A percentile compares a stretch with the other conserved stretches of the same genome.
These are phyloP conservation scores for Dinocampus coccinellae DNA, from an alignment of 2,888 invertebrate genomes.

Conservation along the genomic window DNA sequence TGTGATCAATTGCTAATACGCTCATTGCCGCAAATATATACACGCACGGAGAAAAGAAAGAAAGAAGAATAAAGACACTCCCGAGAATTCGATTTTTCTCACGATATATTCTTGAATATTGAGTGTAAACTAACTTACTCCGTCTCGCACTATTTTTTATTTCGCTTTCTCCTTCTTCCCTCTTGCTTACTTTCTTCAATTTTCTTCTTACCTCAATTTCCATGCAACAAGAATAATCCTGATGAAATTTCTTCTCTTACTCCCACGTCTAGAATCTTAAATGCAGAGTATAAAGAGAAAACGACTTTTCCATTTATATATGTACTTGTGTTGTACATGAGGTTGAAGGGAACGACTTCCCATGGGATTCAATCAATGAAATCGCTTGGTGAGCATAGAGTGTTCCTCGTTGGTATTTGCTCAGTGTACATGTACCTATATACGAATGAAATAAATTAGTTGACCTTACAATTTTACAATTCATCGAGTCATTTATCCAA, in stretches of 20 bases:
- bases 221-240: constrained; percentile 21
- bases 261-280: not conserved
- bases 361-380: constrained; percentile 22
- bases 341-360: not conserved
- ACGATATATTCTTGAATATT: constrained; percentile 10
- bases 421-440: not conserved
- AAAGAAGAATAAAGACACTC: not conserved
- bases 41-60: not conserved
- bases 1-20: constrained; percentile 36
- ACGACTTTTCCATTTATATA: constrained; percentile 4
- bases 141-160: not conserved
- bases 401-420: constrained; percentile 10
- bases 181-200: constrained; percentile 10
- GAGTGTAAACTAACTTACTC: constrained; percentile 2
- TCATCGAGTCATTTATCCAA: not conserved
- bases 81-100: constrained; percentile 14
- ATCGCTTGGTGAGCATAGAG: constrained; percentile 13
- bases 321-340: not conserved
- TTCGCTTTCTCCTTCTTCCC: too few species aligned
- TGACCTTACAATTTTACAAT: not conserved
- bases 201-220: not conserved
- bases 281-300: constrained; percentile 9
- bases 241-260: constrained; percentile 21
- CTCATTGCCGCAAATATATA: not conserved
- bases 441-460: constrained; percentile 7